Percentiles rank a stretch among this genome's conserved stretches.
phyloP scores from a whole-genome alignment of 2,113 vertebrate genomes.

The Gymnobelideus leadbeateri region DNA sequence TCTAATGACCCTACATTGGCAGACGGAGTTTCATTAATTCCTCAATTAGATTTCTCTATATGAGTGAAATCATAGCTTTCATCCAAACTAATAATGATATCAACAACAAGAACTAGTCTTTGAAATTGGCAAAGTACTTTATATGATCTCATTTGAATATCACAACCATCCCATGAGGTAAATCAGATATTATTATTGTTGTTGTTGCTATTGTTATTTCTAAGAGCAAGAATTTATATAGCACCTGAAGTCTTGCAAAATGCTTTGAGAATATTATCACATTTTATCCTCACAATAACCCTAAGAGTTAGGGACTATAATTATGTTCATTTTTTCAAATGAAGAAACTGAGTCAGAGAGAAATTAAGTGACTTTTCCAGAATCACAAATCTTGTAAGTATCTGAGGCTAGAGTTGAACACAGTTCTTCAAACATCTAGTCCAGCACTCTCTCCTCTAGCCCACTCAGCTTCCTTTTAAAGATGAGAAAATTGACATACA shows the following conservation, averaged over 20 bases:
- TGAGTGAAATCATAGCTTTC: not conserved
- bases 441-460: not conserved
- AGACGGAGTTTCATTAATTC: not conserved
- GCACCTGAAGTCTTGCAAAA: not conserved
- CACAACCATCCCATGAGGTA: no score
- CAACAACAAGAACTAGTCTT: not conserved
- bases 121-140: not conserved
- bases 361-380: not conserved
- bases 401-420: not conserved
- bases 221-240: not conserved
- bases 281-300: not conserved
- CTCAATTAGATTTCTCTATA: not conserved
- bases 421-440: not conserved
- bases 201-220: no score
- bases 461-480: not conserved
- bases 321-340: not conserved
- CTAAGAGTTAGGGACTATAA: not conserved
- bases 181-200: no score
- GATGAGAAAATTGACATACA: not conserved
- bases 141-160: not conserved
- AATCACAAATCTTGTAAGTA: not conserved
- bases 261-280: not conserved
- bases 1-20: not conserved
- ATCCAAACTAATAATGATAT: not conserved
- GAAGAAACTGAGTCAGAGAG: not conserved